Conservation (phyloP, 2,888 invertebrate genomes). For the Drosophila nigricruria region DNA sequence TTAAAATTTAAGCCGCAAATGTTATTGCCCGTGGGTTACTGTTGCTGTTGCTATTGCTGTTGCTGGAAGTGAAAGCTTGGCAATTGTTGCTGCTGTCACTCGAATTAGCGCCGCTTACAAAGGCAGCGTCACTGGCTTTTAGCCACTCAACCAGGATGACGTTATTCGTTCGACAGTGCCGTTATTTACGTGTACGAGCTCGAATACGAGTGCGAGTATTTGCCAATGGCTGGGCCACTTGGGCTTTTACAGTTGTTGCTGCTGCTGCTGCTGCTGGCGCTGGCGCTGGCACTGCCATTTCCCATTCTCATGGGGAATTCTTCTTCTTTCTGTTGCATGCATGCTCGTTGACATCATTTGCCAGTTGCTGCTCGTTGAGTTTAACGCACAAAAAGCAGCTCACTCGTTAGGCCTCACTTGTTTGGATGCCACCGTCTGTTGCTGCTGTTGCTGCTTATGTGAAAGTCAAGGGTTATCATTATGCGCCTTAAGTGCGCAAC, state of each 20-base stretch:
- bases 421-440: constrained; percentile 31
- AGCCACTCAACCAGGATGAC: constrained; percentile 50
- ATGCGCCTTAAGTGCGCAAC: constrained; percentile 57
- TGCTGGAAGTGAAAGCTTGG: constrained; percentile 40
- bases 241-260: constrained; percentile 17
- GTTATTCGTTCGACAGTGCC: constrained; percentile 48
- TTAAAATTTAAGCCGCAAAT: constrained; percentile 67
- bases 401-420: constrained; percentile 76
- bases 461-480: constrained; percentile 79
- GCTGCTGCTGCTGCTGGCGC: constrained; percentile 7
- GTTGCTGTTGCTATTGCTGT: constrained; percentile 28
- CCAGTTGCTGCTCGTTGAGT: constrained; percentile 67
- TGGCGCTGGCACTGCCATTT: background rate
- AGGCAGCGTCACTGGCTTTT: constrained; percentile 57
- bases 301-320: constrained; percentile 22
- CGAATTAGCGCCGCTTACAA: constrained; percentile 59
- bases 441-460: constrained; percentile 47
- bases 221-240: constrained; percentile 64
- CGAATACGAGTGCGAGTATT: constrained; percentile 57
- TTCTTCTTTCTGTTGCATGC: constrained; percentile 49
- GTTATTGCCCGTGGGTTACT: constrained; percentile 39
- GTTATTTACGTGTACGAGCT: constrained; percentile 65
- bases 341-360: constrained; percentile 78
- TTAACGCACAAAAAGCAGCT: constrained; percentile 73
- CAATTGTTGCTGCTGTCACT: constrained; percentile 72